Base-by-base conservation (phyloP, 2,113 vertebrate species). In the Tauraco erythrolophus region DNA sequence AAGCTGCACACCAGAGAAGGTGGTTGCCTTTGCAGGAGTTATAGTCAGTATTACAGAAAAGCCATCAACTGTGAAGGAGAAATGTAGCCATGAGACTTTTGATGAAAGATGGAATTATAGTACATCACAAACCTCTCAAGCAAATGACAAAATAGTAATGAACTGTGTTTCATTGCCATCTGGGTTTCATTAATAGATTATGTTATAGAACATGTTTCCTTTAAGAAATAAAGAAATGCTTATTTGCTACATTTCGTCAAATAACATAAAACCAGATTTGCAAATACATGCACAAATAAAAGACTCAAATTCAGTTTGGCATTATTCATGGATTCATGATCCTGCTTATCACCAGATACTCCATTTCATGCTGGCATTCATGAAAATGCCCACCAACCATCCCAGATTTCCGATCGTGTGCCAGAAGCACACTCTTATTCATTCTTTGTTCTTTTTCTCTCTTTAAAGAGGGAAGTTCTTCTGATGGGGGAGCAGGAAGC, bases 161-260 rank as follows among this genome's bases (percentile, higher is more conserved):
- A 5, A 76, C 11, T 35, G 5, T 64, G 56, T 71, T 92, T 95
- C 43, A 69, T 48, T 92, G 60, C 43, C 75, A 82, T 94, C 89
- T 96, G 89, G 70, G 35, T 96, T 96, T 97, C 79, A 76, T 94
- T 94, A 94, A 84, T 50, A 94, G 69, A 90, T 95, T 94, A 91
- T 80, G 37, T 64, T 96, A 71, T 41, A 91, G 83, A 95, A 85
- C 2, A 4, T 85, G 60, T 78, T 97, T 89, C 46, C 66, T 84
- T 94, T 70, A 62, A 89, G 81, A 97, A 93, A 94, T 61, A 35
- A 75, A 80, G 79, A 95, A 95, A 90, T 88, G 37, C 21, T 82
- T 96, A 91, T 88, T 97, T 95, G 54, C 19, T 88, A 35, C 58
- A 61, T 72, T 54, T 92, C 12, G 2, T 62, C 58, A 85, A 90